Percentiles rank a stretch among this genome's conserved stretches.
Evolutionary conservation across 2,888 invertebrate species (phyloP).

Genomic region (Clunio marinus): DNA sequence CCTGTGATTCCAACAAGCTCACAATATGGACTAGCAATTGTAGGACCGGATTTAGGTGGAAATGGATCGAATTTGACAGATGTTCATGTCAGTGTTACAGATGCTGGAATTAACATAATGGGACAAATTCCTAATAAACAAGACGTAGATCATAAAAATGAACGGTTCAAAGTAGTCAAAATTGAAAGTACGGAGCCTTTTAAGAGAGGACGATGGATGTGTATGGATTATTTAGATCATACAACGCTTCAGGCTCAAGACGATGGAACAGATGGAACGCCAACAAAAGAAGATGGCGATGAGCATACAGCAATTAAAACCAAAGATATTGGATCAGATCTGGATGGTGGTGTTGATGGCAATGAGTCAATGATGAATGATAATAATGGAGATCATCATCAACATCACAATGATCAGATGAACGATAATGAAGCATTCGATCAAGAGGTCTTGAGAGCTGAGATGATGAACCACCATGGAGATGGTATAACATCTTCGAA

Average conservation of each 20-base stretch:
- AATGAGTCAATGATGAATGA: background rate
- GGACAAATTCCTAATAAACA: slow-evolving; percentile 54
- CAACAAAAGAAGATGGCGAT: background rate
- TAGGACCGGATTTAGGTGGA: slow-evolving; percentile 56
- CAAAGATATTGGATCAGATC: slow-evolving; percentile 17
- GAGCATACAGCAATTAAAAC: background rate
- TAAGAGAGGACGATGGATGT: slow-evolving; percentile 87
- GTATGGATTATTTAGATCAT: slow-evolving; percentile 90
- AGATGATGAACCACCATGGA: slow-evolving; percentile 16
- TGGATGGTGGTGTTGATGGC: background rate
- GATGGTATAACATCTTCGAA: background rate
- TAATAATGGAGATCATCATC: slow-evolving; percentile 28
- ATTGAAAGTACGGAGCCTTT: slow-evolving; percentile 94
- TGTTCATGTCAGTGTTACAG: slow-evolving; percentile 58
- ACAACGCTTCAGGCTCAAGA: slow-evolving; percentile 55
- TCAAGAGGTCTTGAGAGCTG: slow-evolving; percentile 13
- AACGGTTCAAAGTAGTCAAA: slow-evolving; percentile 91
- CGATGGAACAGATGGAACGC: slow-evolving; percentile 28
- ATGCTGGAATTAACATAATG: slow-evolving; percentile 41
- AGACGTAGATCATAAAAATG: slow-evolving; percentile 63
- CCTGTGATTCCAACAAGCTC: slow-evolving; percentile 79
- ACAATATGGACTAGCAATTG: slow-evolving; percentile 76
- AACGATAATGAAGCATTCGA: slow-evolving; percentile 33
- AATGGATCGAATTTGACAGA: slow-evolving; percentile 52
- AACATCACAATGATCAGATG: slow-evolving; percentile 16